Conservation (phyloP, 2,797 vertebrate genomes). For the Apogon talboti region DNA sequence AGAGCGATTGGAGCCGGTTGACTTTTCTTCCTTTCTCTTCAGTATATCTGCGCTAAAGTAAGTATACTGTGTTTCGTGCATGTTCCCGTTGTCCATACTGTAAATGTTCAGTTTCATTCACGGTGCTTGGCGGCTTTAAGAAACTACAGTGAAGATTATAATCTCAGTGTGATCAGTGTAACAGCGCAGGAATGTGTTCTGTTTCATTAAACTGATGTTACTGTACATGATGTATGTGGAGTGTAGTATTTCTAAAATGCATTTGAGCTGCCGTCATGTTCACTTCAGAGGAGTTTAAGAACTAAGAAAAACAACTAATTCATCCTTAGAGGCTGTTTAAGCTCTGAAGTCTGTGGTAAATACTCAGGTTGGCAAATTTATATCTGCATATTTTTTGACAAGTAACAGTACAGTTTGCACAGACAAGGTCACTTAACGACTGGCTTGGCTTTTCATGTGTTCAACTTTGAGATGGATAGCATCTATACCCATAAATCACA, state of each 20-base stretch:
- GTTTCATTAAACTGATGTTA: constrained; percentile 15
- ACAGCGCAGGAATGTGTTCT: constrained; percentile 1
- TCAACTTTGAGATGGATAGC: not conserved
- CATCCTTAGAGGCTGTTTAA: too few species aligned
- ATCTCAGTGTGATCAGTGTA: constrained; percentile 9
- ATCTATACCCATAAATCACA: not conserved
- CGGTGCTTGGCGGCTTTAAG: constrained; percentile 6
- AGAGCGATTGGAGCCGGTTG: constrained; percentile 62
- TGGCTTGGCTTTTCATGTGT: not conserved
- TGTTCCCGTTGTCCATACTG: constrained; percentile 12
- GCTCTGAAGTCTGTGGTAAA: too few species aligned
- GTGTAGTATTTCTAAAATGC: not conserved
- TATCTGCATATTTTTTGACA: too few species aligned
- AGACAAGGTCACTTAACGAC: not conserved
- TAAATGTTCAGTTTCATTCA: constrained; percentile 37
- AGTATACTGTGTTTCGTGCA: constrained; percentile 62
- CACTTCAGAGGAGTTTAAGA: too few species aligned
- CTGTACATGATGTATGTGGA: not conserved
- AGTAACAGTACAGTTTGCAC: too few species aligned
- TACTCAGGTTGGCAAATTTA: too few species aligned
- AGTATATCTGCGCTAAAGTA: constrained; percentile 58
- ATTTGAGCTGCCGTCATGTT: not conserved
- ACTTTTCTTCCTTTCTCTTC: constrained; percentile 54
- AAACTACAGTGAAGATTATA: constrained; percentile 1
- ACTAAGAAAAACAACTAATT: too few species aligned